Percentiles rank a stretch among this genome's conserved stretches.
These are phyloP conservation scores for Antheraea mylitta DNA, from an alignment of 1,140 invertebrate species.

Conservation along the genomic window DNA sequence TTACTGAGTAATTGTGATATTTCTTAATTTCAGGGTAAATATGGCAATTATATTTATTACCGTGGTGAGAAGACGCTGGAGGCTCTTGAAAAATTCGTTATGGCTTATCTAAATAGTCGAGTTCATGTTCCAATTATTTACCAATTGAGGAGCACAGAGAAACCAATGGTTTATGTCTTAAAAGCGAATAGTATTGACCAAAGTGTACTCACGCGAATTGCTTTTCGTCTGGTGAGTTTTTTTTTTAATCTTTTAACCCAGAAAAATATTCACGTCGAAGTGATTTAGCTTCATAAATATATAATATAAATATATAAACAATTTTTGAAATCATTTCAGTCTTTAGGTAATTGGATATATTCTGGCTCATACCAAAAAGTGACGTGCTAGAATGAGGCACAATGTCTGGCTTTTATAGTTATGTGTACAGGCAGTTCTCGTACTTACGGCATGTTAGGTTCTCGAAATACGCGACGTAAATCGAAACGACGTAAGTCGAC, in stretches of 20 bases:
- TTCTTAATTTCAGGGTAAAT: conserved; percentile 45
- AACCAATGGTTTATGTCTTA: conserved; percentile 56
- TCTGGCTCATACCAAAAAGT: too few species aligned
- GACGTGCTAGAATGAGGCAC: too few species aligned
- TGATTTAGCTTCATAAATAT: too few species aligned
- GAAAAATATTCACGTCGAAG: too few species aligned
- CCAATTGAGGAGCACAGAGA: conserved; percentile 35
- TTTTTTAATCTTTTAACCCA: background rate
- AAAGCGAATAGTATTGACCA: conserved; percentile 44
- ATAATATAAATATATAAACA: too few species aligned
- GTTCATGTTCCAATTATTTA: conserved; percentile 41
- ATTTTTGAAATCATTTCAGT: too few species aligned
- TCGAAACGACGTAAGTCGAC: too few species aligned
- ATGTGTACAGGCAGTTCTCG: too few species aligned
- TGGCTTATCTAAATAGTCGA: conserved; percentile 43
- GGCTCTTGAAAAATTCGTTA: conserved; percentile 51
- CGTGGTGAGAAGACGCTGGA: conserved; percentile 50
- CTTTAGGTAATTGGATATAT: too few species aligned
- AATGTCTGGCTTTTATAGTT: too few species aligned
- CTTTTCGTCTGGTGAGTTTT: conserved; percentile 55
- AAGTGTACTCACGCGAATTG: conserved; percentile 47
- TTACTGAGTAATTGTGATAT: background rate
- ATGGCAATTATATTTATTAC: conserved; percentile 52
- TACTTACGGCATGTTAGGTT: too few species aligned
- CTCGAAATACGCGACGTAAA: too few species aligned